A percentile compares a stretch with the other conserved stretches of the same genome.
phyloP scores from a whole-genome alignment of 2,113 vertebrate species.

The Hipposideros armiger region DNA sequence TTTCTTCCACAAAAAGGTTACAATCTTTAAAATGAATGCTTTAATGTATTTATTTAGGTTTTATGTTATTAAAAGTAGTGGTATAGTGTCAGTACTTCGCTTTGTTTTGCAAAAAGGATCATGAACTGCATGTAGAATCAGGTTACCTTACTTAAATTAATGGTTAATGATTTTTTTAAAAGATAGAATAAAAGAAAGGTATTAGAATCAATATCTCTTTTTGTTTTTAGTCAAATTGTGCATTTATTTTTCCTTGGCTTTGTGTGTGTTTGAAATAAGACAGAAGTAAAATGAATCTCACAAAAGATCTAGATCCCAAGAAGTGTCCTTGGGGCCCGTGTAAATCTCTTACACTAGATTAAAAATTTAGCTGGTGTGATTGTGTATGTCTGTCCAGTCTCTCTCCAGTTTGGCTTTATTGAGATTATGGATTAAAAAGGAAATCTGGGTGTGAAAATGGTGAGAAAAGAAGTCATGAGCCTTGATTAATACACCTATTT shows the following conservation, averaged over 20 bases:
- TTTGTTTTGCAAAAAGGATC: not conserved
- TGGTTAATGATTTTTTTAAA: not conserved
- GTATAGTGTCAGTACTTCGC: not conserved
- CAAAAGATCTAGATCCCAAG: not conserved
- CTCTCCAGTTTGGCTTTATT: not conserved
- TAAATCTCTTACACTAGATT: not conserved
- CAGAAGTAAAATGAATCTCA: not conserved
- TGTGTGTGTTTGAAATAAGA: not conserved
- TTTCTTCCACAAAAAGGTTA: not conserved
- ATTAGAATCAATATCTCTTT: not conserved
- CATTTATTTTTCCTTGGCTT: not conserved
- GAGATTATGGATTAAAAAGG: not conserved
- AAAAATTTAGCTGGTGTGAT: not conserved
- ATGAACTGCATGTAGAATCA: not conserved
- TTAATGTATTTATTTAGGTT: not conserved
- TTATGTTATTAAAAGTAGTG: not conserved
- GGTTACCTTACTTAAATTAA: not conserved
- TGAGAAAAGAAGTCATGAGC: not conserved
- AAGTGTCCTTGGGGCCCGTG: not conserved
- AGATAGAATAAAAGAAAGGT: not conserved
- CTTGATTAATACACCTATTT: not conserved
- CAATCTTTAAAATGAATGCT: not conserved
- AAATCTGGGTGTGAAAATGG: not conserved
- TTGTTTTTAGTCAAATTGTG: constrained; percentile 26
- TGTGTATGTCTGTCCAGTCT: not conserved